Percentiles rank a stretch among this genome's conserved stretches.
Conservation (phyloP, 2,797 vertebrate genomes). For the Pampus argenteus region DNA sequence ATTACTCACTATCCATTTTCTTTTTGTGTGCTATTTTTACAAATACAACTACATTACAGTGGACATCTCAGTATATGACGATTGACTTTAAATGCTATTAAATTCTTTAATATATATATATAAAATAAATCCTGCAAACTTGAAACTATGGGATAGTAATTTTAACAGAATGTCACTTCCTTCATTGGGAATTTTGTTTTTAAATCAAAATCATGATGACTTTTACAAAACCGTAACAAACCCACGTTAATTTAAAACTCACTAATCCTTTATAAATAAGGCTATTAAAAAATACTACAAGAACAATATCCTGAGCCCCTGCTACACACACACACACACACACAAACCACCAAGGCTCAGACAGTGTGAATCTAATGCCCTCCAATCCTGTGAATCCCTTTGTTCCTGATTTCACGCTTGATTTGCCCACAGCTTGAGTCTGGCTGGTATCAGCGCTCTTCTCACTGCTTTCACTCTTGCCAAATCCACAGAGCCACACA, state of each 20-base stretch:
- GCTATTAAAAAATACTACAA: slow-evolving; percentile 75
- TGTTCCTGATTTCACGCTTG: slow-evolving; percentile 84
- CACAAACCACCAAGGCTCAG: slow-evolving; percentile 64
- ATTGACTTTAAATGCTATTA: neutral
- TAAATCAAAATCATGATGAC: slow-evolving; percentile 41
- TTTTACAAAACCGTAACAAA: slow-evolving; percentile 59
- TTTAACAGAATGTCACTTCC: slow-evolving; percentile 3
- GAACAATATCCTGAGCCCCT: slow-evolving; percentile 68
- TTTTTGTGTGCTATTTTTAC: neutral
- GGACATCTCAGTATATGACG: neutral
- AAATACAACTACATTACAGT: neutral
- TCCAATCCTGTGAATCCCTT: slow-evolving; percentile 84
- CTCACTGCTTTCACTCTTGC: slow-evolving; percentile 79
- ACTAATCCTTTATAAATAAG: slow-evolving; percentile 74
- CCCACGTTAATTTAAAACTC: slow-evolving; percentile 65
- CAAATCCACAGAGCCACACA: slow-evolving; percentile 78
- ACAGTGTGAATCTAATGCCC: slow-evolving; percentile 83
- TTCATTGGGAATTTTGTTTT: slow-evolving; percentile 7
- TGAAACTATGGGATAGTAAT: neutral
- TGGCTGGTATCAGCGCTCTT: slow-evolving; percentile 73
- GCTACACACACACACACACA: slow-evolving; percentile 12
- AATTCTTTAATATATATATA: neutral
- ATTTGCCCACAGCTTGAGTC: slow-evolving; percentile 84
- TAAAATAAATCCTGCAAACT: slow-evolving; percentile 4
- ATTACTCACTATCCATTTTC: too few relatives aligned